Conservation (phyloP, 2,797 vertebrate genomes). For the Crenichthys baileyi region DNA sequence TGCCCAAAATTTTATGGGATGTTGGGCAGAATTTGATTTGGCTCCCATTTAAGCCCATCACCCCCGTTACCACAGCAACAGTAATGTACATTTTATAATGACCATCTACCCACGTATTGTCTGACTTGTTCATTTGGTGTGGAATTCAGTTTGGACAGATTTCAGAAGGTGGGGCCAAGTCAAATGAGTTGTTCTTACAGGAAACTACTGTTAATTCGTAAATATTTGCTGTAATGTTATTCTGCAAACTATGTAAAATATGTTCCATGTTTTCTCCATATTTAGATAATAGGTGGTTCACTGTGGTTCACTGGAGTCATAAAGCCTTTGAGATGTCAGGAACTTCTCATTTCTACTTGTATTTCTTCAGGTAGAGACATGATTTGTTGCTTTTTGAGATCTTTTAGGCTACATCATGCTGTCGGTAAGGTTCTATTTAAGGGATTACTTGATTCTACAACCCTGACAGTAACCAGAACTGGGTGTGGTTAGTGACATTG, state of each 20-base stretch:
- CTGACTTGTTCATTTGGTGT: not conserved
- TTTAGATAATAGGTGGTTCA: not conserved
- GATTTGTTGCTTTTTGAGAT: not conserved
- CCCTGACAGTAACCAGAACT: not conserved
- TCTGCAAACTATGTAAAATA: not conserved
- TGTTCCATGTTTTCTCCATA: not conserved
- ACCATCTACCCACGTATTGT: not conserved
- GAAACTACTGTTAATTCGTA: not conserved
- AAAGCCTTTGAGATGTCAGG: not conserved
- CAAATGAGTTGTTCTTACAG: not conserved
- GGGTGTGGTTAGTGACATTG: not conserved
- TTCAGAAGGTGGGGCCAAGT: not conserved
- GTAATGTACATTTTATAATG: not conserved
- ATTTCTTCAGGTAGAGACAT: not conserved
- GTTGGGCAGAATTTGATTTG: not conserved
- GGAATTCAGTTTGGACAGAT: not conserved
- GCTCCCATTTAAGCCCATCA: too few species aligned
- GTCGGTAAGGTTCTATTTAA: not conserved
- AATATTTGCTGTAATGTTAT: not conserved
- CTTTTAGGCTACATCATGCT: not conserved
- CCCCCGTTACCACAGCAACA: not conserved
- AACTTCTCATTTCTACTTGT: not conserved
- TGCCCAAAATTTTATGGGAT: not conserved
- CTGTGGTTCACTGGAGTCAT: not conserved
- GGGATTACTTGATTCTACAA: too few species aligned